Conservation (phyloP, 2,113 vertebrate genomes). For the Meriones unguiculatus region DNA sequence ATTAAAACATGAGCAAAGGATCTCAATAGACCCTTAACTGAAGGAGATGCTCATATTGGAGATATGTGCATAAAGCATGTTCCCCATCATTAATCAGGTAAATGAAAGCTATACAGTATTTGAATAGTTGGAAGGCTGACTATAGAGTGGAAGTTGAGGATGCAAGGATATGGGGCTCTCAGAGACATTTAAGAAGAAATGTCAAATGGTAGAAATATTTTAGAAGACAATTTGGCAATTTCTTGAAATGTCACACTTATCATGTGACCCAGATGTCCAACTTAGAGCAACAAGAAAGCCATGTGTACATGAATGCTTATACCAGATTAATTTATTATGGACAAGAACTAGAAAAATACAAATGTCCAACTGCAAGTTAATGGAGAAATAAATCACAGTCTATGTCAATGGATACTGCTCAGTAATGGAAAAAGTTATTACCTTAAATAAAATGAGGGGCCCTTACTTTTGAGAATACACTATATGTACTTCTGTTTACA, state of each 20-base stretch:
- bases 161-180: background rate
- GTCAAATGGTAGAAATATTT: slow-evolving; percentile 21
- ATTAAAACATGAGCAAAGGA: background rate
- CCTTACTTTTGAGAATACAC: background rate
- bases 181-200: background rate
- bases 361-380: background rate
- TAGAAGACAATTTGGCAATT: background rate
- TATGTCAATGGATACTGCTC: background rate
- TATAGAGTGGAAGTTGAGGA: background rate
- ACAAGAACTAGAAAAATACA: background rate
- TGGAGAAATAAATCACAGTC: background rate
- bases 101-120: background rate
- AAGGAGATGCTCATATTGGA: slow-evolving; percentile 1
- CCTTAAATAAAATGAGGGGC: background rate
- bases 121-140: background rate
- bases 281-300: background rate
- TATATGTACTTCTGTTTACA: background rate
- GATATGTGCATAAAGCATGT: background rate
- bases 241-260: background rate
- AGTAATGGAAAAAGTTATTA: slow-evolving; percentile 2
- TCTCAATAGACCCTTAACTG: background rate
- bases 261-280: background rate
- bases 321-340: background rate
- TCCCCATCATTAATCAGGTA: slow-evolving; percentile 3
- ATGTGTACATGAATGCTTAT: background rate